Evolutionary conservation across 2,888 invertebrate species (phyloP).

Genomic region (Orthonevra nobilis): DNA sequence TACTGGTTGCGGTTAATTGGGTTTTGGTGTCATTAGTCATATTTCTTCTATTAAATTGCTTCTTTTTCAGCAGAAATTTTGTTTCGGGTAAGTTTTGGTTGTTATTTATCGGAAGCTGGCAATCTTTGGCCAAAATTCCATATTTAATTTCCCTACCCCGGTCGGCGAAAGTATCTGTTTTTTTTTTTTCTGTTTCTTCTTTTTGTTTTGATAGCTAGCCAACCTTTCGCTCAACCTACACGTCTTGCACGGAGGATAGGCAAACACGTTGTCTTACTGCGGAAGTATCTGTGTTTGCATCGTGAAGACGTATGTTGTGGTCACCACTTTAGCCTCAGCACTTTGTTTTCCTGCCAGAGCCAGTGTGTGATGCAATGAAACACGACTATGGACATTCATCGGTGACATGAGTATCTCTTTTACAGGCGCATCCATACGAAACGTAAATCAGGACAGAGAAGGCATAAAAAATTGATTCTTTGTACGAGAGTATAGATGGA

Average conservation of each 20-base stretch:
- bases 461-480: constrained; percentile 1
- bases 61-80: constrained; percentile 50
- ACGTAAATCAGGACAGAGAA: constrained; percentile 36
- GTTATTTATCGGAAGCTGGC: constrained; percentile 31
- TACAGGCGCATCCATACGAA: constrained; percentile 36
- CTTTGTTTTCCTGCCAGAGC: constrained; percentile 10
- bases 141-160: constrained; percentile 32
- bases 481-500: too few species aligned
- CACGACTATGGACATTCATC: constrained; percentile 1
- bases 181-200: too few species aligned
- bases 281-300: constrained; percentile 41
- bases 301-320: constrained; percentile 22
- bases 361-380: constrained; percentile 42
- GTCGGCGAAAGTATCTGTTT: constrained; percentile 27
- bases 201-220: constrained; percentile 10
- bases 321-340: constrained; percentile 19
- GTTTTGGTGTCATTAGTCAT: constrained; percentile 61
- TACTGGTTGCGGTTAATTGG: constrained; percentile 52
- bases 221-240: constrained; percentile 3
- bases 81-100: constrained; percentile 53
- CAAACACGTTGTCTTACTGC: constrained; percentile 39
- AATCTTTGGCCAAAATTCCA: constrained; percentile 22
- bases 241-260: neutral
- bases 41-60: constrained; percentile 36
- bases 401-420: constrained; percentile 39